Conservation (phyloP, 2,113 vertebrate species). For the Erythrocebus patas region DNA sequence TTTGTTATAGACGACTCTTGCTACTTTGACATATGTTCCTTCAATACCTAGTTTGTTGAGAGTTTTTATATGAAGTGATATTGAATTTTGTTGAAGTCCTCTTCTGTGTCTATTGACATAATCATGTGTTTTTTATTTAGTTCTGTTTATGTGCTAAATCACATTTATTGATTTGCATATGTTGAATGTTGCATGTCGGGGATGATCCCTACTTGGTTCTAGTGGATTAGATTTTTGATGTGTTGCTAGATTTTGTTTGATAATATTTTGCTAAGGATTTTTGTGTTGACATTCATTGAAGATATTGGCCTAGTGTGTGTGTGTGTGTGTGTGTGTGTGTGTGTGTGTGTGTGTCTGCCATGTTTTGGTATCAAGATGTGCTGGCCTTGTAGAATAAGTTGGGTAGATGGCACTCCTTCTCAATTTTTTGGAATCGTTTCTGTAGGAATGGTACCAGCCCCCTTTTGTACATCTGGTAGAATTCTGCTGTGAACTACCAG, state of each 20-base stretch:
- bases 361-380: neutral
- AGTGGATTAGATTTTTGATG: neutral
- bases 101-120: neutral
- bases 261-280: neutral
- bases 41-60: neutral
- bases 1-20: neutral
- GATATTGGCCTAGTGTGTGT: neutral
- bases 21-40: neutral
- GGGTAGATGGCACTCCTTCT: no score
- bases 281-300: neutral
- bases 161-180: neutral
- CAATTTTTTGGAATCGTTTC: no score
- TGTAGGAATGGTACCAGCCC: no score
- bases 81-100: neutral
- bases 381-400: no score
- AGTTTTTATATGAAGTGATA: neutral
- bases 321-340: no score
- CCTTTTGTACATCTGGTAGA: no score
- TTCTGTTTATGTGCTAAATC: neutral
- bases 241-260: neutral
- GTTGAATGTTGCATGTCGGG: neutral
- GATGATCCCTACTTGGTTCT: neutral
- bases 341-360: no score
- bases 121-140: neutral
- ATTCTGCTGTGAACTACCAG: no score